These are phyloP conservation scores for Hyperoplus lanceolatus DNA, from an alignment of 2,797 vertebrate species.

Conservation along the genomic window DNA sequence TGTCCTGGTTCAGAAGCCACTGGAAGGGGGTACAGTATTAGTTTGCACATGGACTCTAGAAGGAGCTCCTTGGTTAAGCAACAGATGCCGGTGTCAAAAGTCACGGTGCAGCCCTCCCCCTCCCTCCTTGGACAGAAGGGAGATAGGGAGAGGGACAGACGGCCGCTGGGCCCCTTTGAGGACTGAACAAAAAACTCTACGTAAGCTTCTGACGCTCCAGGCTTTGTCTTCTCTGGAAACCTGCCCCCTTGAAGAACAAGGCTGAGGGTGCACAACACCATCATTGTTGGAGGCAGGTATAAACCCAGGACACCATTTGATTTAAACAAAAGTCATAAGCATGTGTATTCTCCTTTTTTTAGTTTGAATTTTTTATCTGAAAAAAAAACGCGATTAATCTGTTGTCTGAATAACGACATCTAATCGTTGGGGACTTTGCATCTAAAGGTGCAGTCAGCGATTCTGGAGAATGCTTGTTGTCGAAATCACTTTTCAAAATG, in stretches of 20 bases:
- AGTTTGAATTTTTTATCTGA: not conserved
- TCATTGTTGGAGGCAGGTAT: not conserved
- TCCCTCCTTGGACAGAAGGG: constrained; percentile 59
- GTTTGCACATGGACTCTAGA: constrained; percentile 53
- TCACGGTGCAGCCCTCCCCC: constrained; percentile 35
- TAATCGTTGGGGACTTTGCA: not conserved
- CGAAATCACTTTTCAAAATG: too few relatives aligned
- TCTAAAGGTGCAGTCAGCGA: too few relatives aligned
- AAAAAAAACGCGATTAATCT: not conserved
- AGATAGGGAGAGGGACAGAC: constrained; percentile 68
- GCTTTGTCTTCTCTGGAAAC: constrained; percentile 57
- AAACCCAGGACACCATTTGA: not conserved
- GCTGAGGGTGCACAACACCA: not conserved
- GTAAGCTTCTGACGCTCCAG: constrained; percentile 12
- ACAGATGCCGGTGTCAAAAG: constrained; percentile 77
- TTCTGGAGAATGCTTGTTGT: too few relatives aligned
- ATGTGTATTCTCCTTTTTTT: too few relatives aligned
- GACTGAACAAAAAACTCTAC: constrained; percentile 56
- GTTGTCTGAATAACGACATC: not conserved
- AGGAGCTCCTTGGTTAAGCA: constrained; percentile 55
- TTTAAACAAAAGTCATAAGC: not conserved
- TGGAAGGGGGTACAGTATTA: constrained; percentile 59
- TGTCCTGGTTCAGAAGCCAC: constrained; percentile 47
- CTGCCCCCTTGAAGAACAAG: constrained; percentile 5
- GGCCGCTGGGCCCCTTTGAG: constrained; percentile 56